Base-by-base conservation (phyloP, 2,113 vertebrate species). In the Poeciliopsis occidentalis region DNA sequence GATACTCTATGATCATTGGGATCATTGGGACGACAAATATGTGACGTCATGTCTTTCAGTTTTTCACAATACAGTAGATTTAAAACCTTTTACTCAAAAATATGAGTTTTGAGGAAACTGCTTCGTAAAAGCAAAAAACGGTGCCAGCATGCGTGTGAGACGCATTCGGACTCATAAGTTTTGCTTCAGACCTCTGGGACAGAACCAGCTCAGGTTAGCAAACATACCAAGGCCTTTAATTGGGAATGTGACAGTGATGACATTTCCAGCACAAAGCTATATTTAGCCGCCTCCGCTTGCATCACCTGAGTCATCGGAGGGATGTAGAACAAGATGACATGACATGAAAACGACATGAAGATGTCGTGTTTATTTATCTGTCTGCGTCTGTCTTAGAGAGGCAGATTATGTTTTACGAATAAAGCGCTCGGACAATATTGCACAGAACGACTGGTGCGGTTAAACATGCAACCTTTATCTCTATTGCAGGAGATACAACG, bases 251-350 rank as follows among this genome's bases (percentile, higher is more conserved):
- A 75, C 77, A 76, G 63, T 75, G 80, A 57, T 86, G 90, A 86
- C 83, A 81, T 89, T 83, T 84, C 67, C 67, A 85, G 84, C 70
- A 27, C 81, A 74, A 64, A 44, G 69, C 76, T 88, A 88, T 88
- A 88, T 87, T 88, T 90, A 87, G 84, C 54, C 4, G 8, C 54
- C 79, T 73, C 30, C 60, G 62, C 24, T 78, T 19, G 47, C 57
- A 63, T 87, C 71, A 27, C 64, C 77, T 83, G 85, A 75, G 81
- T 91, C 90, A 91, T 78, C 62, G 61, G 66, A 47, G 24, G 68
- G 75, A 83, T 72, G 80, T 71, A 83, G 87, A 85, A 71, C 84
- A 79, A 77, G 85, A 80, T 80, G 88, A 86, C 88, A 85, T 87
- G 86, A 87, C 90, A 88, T 75, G 68, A 76, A 73, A 82, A 73